Evolutionary conservation across 2,888 invertebrate species (phyloP), one percentile per base, ranked within the genome.

Genomic region (Andrena praecox): DNA sequence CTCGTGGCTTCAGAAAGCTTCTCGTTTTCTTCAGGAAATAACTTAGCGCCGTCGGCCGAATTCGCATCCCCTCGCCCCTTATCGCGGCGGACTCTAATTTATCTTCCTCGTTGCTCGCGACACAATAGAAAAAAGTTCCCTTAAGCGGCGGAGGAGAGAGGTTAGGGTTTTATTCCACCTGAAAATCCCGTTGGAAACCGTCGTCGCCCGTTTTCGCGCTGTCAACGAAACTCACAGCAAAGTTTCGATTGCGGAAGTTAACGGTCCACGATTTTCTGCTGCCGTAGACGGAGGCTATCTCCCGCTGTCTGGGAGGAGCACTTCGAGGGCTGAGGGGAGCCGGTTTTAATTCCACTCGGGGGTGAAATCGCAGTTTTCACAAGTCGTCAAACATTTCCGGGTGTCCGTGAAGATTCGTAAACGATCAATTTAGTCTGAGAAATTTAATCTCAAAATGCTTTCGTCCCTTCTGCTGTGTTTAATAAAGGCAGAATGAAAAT

Each of bases 81-180:
- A 69, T 54, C 76, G 59, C 29, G 79, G 59, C 87, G 35, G 77
- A n/a, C 75, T 82, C 69, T 87, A 85, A 86, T 86, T 86, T 87
- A 87, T 86, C 77, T 82, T 63, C 20, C 50, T 24, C 60, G 73
- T 66, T 29, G 27, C 33, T 20, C 20, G 16, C 48, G 69, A 67
- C 54, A 42, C 29, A 24, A 62, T 29, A 67, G 67, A 77, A 78
- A 77, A 70, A 76, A 80, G 60, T 67, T 59, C 6, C 24, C 27
- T 60, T 31, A 16, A 66, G 31, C 20, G 27, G 20, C 48, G 48
- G 3, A 8, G n/a, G 42, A 7, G 2, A 33, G 31, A 20, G 33
- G 54, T 33, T 33, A n/a, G 60, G 16, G 27, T 72, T 50, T 67
- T 62, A 56, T 63, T 56, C 12, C 35, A 50, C 20, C 69, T 24